Evolutionary conservation across 2,113 vertebrate genomes (phyloP).

Genomic region (Steatornis caripensis): DNA sequence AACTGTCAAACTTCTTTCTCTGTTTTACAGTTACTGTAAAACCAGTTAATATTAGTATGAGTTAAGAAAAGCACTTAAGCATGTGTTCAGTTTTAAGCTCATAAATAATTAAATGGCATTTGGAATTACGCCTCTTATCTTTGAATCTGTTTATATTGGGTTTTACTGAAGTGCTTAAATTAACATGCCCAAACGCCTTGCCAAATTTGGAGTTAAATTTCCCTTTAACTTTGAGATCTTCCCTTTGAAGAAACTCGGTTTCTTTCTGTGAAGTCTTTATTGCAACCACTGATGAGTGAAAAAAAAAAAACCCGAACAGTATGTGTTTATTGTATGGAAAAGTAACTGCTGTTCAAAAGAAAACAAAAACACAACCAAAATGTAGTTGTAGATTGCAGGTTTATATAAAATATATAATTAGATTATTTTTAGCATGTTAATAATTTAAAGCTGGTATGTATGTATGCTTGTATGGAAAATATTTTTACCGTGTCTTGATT

Average conservation of each 20-base stretch:
- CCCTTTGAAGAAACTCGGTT: not conserved
- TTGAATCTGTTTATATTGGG: not conserved
- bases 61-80: not conserved
- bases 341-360: not conserved
- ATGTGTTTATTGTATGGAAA: not conserved
- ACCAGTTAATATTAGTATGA: not conserved
- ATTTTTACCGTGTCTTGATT: not conserved
- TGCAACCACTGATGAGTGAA: not conserved
- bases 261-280: not conserved
- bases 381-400: not conserved
- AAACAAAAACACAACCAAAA: not conserved
- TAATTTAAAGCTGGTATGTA: not conserved
- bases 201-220: not conserved
- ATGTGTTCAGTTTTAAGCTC: not conserved
- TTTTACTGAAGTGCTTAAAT: not conserved
- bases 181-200: not conserved
- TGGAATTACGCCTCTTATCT: not conserved
- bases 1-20: not conserved
- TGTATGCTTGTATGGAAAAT: not conserved
- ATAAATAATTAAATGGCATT: not conserved
- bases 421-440: not conserved
- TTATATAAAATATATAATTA: not conserved
- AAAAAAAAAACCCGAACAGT: not conserved
- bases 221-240: not conserved
- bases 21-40: not conserved